Evolutionary conservation across 2,113 vertebrate species (phyloP).

Genomic region (Todiramphus saurophagus): DNA sequence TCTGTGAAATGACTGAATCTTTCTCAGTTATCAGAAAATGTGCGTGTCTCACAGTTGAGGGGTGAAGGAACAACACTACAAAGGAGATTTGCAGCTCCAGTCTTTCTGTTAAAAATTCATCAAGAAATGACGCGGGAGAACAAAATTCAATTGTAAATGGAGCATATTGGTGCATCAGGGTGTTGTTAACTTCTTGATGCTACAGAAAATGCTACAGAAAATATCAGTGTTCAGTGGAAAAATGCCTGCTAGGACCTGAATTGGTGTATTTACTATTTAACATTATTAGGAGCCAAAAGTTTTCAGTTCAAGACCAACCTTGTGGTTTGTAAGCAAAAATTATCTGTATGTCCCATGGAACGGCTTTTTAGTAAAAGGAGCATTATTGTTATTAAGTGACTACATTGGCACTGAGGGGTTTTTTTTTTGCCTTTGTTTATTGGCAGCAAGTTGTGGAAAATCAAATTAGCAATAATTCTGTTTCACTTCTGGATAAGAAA

Average conservation of each 20-base stretch:
- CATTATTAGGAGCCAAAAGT: neutral
- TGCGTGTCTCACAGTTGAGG: rapidly evolving
- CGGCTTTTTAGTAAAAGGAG: neutral
- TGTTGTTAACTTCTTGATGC: neutral
- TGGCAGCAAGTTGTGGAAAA: neutral
- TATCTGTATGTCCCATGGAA: neutral
- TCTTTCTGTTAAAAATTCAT: neutral
- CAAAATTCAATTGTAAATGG: neutral
- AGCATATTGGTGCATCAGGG: neutral
- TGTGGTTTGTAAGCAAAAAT: neutral
- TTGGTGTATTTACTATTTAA: neutral
- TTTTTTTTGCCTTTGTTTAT: neutral
- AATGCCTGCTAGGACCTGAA: neutral
- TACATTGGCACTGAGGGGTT: neutral
- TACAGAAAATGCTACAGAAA: neutral
- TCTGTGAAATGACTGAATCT: neutral
- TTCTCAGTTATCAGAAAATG: neutral
- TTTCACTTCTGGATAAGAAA: neutral
- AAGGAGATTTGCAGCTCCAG: neutral
- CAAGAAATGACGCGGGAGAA: neutral
- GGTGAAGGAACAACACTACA: neutral
- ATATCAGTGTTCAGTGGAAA: neutral
- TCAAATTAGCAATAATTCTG: neutral
- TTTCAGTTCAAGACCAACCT: neutral
- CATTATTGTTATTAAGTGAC: neutral